Base-by-base conservation (phyloP, 1,140 invertebrate genomes). In the Nasonia longicornis region DNA sequence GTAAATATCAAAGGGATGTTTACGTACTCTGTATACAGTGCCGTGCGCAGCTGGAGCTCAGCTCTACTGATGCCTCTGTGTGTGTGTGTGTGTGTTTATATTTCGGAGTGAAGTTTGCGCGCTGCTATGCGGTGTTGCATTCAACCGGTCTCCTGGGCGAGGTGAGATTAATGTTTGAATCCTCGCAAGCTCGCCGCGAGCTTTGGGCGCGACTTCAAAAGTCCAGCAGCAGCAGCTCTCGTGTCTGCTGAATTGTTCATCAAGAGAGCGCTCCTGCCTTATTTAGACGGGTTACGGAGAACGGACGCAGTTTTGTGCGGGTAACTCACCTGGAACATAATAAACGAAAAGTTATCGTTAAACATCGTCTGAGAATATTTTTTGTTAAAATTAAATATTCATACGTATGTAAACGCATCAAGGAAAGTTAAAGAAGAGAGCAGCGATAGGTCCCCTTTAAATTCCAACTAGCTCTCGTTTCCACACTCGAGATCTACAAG, bases 291-390 rank as follows among this genome's bases (percentile, higher is more conserved):
- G 48, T 52, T 52, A 16, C 11, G 48, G 16, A 16, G 16, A 52
- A 52, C 2, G 0, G 12, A 16, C 38, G 38, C 8, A 35, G 31
- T 6, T 35, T 35, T 35, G 26, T 26, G 0, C 26, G 31, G 6
- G 63, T n/a, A 64, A 64, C 63, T 64, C 63, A 64, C 63, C 63
- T 64, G 22, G 22, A 64, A 64, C 63, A 66, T 22, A 63, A 63
- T 20, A 63, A 63, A 63, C 0, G 31, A 35, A 35, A 3, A 35
- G 31, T 0, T 3, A 35, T 35, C 31, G 31, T 35, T 35, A 35
- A 26, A 26, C 1, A 26, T 26, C 26, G 1, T 26, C 26, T 26
- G 26, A 26, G 26, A 26, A 26, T 26, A 26, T 26, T 26, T 26
- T 26, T 26, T 26, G 26, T 26, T 26, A 35, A 35, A 35, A 35